Evolutionary conservation across 53 echinoderm and acorn worm species (phyloP).

Genomic region (Zoroaster sp.): DNA sequence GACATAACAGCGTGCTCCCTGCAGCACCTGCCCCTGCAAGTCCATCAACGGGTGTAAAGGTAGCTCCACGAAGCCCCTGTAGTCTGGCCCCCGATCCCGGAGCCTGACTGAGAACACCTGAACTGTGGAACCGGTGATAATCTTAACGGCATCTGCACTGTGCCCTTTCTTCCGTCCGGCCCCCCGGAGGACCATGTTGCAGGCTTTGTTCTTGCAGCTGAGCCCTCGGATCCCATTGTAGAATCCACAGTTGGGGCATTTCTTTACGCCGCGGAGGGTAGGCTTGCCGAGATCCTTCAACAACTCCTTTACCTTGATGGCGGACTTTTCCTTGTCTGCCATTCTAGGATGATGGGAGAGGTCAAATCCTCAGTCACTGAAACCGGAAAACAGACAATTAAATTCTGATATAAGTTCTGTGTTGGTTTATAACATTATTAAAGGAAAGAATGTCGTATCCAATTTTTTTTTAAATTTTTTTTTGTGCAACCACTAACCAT

Average conservation of each 20-base stretch:
- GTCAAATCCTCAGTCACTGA: too few species aligned
- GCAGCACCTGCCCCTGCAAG: constrained; percentile 54
- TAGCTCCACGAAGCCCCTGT: constrained; percentile 90
- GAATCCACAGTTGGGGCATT: constrained; percentile 87
- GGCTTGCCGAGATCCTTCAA: constrained; percentile 93
- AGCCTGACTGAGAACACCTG: constrained; percentile 90
- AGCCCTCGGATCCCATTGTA: constrained; percentile 94
- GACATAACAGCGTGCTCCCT: constrained; percentile 76
- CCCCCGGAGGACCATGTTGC: constrained; percentile 90
- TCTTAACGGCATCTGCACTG: constrained; percentile 91
- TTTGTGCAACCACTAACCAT: too few species aligned
- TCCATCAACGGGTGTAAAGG: constrained; percentile 72
- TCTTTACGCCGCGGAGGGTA: constrained; percentile 83
- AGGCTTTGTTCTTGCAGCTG: constrained; percentile 96
- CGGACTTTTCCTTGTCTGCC: constrained; percentile 17
- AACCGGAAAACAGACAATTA: not conserved
- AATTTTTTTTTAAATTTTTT: too few species aligned
- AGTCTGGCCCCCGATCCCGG: constrained; percentile 92
- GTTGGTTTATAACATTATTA: too few species aligned
- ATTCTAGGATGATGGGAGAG: not conserved
- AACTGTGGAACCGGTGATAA: constrained; percentile 89
- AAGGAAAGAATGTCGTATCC: too few species aligned
- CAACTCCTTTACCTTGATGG: constrained; percentile 47
- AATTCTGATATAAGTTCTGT: too few species aligned
- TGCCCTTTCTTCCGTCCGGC: constrained; percentile 80